These are phyloP conservation scores for Drosophila kohkoa DNA, from an alignment of 1,140 invertebrate genomes.

Conservation along the genomic window DNA sequence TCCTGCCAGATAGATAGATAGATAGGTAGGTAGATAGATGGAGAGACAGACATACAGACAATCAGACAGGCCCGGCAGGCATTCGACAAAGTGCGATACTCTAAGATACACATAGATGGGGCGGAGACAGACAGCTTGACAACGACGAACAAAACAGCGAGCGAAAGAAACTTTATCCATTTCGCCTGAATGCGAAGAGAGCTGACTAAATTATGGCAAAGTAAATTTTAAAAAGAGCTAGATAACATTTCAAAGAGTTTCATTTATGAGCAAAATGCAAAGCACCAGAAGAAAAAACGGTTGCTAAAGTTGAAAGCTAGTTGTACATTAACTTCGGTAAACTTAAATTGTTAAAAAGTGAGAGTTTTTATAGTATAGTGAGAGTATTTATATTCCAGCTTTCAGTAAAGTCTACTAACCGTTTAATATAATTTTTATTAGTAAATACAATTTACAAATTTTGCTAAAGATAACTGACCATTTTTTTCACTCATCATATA, in stretches of 20 bases:
- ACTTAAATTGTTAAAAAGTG: too few relatives aligned
- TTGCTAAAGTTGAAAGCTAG: too few relatives aligned
- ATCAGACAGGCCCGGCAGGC: conserved; percentile 61
- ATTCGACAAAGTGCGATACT: conserved; percentile 19
- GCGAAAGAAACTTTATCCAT: conserved; percentile 6
- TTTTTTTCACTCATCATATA: too few relatives aligned
- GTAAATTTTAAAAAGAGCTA: background rate
- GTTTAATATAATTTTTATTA: too few relatives aligned
- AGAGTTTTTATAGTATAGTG: too few relatives aligned
- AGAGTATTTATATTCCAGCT: too few relatives aligned
- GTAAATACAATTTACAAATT: too few relatives aligned
- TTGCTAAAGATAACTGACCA: too few relatives aligned
- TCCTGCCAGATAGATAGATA: conserved; percentile 16
- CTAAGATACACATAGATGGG: conserved; percentile 22
- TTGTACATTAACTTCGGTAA: background rate
- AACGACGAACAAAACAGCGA: background rate
- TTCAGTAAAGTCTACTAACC: too few relatives aligned
- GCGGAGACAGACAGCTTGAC: conserved; percentile 12
- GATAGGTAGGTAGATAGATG: background rate
- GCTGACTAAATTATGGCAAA: background rate
- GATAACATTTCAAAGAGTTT: background rate
- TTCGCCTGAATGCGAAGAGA: background rate
- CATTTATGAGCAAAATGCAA: background rate
- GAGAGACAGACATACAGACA: conserved; percentile 62
- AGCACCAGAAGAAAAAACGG: background rate